Evolutionary conservation across 2,888 invertebrate genomes (phyloP), one percentile per base, ranked within the genome.

Genomic region (Slavum lentiscoides): DNA sequence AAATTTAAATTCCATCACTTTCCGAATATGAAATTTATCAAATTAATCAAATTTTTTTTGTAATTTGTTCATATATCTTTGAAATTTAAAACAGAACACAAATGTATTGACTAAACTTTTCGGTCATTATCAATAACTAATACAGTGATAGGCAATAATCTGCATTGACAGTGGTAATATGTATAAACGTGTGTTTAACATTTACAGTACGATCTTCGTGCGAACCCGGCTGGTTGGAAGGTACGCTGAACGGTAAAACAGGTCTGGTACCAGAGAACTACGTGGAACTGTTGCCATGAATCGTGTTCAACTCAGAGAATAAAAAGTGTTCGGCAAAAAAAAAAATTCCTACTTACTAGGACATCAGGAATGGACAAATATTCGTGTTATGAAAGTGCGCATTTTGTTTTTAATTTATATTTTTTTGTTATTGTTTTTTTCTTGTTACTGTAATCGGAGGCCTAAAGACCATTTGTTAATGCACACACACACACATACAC

Each of bases 171-270:
- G 49, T 49, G 1, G 13, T 9, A 11, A 49, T n/a, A n/a, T n/a
- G n/a, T n/a, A n/a, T n/a, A 11, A 49, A 49, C 11, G 11, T 55
- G 11, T 19, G n/a, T 55, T 49, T 67, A 68, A 59, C 8, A 66
- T 58, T 88, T 89, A 74, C 88, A 96, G 96, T 96, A 82, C 92
- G 93, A 85, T 90, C 92, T 84, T 97, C 97, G 39, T 92, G 94
- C 86, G 98, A 98, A 88, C 97, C 97, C 30, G 98, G 98, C 84
- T 98, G 98, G 98, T 89, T 98, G 85, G 96, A 97, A 87, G 98
- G 98, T 83, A 93, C 94, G 76, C 89, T 98, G 84, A 93, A 95
- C 87, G 97, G 97, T 82, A 93, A 93, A 88, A 92, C 92, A 72
- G 97, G 98, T 73, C 90, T 98, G 84, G 94, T 98, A 87, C 97